These are phyloP conservation scores for Asbolus verrucosus DNA, from an alignment of 1,140 invertebrate genomes.

Conservation along the genomic window DNA sequence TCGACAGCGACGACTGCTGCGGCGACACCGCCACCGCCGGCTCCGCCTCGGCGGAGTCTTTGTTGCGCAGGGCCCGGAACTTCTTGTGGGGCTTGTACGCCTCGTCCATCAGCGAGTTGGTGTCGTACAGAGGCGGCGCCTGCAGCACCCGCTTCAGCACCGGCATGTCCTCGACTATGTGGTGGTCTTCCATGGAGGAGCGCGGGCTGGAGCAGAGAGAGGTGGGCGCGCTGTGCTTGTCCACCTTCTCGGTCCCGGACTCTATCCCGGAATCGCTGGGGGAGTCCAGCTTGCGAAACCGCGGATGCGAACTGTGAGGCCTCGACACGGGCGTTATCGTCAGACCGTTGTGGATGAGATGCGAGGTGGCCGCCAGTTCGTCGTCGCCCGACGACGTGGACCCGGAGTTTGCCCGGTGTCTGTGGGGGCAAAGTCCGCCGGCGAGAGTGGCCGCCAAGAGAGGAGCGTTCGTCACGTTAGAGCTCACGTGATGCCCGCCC, in stretches of 20 bases:
- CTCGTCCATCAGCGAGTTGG: conserved; percentile 91
- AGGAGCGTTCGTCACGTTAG: conserved; percentile 73
- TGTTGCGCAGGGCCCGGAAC: conserved; percentile 84
- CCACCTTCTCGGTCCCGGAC: conserved; percentile 87
- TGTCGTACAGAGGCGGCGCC: conserved; percentile 89
- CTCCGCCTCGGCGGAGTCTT: conserved; percentile 83
- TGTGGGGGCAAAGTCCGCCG: conserved; percentile 74
- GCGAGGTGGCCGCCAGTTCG: conserved; percentile 75
- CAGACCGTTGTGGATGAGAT: conserved; percentile 75
- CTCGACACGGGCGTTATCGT: conserved; percentile 75
- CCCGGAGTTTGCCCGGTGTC: conserved; percentile 82
- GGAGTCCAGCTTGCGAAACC: conserved; percentile 86
- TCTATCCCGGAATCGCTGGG: conserved; percentile 94
- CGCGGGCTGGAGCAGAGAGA: conserved; percentile 87
- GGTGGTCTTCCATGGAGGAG: conserved; percentile 85
- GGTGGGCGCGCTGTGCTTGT: conserved; percentile 80
- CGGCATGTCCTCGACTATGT: conserved; percentile 89
- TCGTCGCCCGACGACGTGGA: conserved; percentile 81
- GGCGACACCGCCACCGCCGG: conserved; percentile 65
- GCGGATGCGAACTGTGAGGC: conserved; percentile 65
- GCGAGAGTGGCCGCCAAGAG: conserved; percentile 82
- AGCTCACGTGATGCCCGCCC: conserved; percentile 63
- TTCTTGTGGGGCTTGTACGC: conserved; percentile 96
- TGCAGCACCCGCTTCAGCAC: conserved; percentile 91
- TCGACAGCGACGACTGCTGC: conserved; percentile 71